Percentiles rank a stretch among this genome's conserved stretches.
These are phyloP conservation scores for Tribolium castaneum DNA, from an alignment of 1,140 invertebrate genomes.

Conservation along the genomic window DNA sequence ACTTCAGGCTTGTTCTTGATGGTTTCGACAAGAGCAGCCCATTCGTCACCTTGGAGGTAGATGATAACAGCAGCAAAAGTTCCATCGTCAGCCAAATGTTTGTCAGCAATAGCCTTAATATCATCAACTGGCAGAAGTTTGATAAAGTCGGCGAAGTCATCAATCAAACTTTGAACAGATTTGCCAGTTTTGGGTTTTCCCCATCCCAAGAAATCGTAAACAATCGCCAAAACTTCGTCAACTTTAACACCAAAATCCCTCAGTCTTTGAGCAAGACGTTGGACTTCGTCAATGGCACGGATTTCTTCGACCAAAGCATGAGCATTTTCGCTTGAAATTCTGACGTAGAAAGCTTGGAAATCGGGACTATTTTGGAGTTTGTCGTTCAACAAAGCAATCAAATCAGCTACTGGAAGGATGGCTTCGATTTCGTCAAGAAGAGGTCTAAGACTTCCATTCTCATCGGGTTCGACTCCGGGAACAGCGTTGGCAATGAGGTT, in stretches of 20 bases:
- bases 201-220: slow-evolving; percentile 50
- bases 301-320: slow-evolving; percentile 45
- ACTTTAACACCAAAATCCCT: slow-evolving; percentile 41
- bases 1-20: slow-evolving; percentile 29
- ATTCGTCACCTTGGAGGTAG: slow-evolving; percentile 47
- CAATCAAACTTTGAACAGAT: neutral
- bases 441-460: slow-evolving; percentile 12
- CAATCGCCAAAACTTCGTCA: slow-evolving; percentile 23
- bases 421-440: slow-evolving; percentile 45
- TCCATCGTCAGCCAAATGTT: slow-evolving; percentile 38
- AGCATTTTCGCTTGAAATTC: slow-evolving; percentile 44
- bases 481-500: slow-evolving; percentile 31
- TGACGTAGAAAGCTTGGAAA: slow-evolving; percentile 46
- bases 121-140: slow-evolving; percentile 45
- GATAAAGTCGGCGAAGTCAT: slow-evolving; percentile 45
- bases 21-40: slow-evolving; percentile 39
- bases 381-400: slow-evolving; percentile 41
- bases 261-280: slow-evolving; percentile 37
- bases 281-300: slow-evolving; percentile 43
- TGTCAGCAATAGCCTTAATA: slow-evolving; percentile 41
- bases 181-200: neutral
- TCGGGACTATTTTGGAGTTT: slow-evolving; percentile 47
- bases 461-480: neutral
- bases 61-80: slow-evolving; percentile 43
- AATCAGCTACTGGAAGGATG: slow-evolving; percentile 13